Evolutionary conservation across 2,888 invertebrate species (phyloP).

Genomic region (Catocala sponsa): DNA sequence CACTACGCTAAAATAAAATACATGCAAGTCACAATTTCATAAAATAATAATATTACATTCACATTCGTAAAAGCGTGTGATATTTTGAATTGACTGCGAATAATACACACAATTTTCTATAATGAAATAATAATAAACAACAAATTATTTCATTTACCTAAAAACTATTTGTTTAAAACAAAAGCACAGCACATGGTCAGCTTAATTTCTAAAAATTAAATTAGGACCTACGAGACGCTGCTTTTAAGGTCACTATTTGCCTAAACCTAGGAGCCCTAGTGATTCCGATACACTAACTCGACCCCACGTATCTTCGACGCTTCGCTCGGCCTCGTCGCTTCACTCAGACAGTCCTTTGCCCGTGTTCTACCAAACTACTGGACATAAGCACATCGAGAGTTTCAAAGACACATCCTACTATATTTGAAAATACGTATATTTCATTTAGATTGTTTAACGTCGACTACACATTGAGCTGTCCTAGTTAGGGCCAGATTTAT

Average conservation of each 20-base stretch:
- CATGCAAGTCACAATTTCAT: conserved; percentile 63
- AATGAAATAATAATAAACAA: conserved; percentile 74
- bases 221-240: conserved; percentile 80
- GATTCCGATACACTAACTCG: conserved; percentile 63
- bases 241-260: conserved; percentile 75
- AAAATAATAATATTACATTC: conserved; percentile 67
- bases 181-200: conserved; percentile 88
- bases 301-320: conserved; percentile 44
- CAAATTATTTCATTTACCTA: conserved; percentile 84
- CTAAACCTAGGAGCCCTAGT: conserved; percentile 83
- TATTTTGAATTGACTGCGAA: conserved; percentile 81
- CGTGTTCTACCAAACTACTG: conserved; percentile 78
- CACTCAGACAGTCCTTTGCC: conserved; percentile 51
- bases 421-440: conserved; percentile 78
- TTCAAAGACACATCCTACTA: conserved; percentile 84
- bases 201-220: conserved; percentile 84
- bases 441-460: conserved; percentile 68
- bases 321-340: conserved; percentile 31
- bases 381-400: conserved; percentile 86
- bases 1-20: conserved; percentile 71
- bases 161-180: conserved; percentile 85
- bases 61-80: conserved; percentile 77
- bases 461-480: conserved; percentile 85
- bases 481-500: conserved; percentile 78
- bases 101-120: conserved; percentile 79